These are phyloP conservation scores for Pollachius pollachius DNA, from an alignment of 2,113 vertebrate genomes.

Conservation along the genomic window DNA sequence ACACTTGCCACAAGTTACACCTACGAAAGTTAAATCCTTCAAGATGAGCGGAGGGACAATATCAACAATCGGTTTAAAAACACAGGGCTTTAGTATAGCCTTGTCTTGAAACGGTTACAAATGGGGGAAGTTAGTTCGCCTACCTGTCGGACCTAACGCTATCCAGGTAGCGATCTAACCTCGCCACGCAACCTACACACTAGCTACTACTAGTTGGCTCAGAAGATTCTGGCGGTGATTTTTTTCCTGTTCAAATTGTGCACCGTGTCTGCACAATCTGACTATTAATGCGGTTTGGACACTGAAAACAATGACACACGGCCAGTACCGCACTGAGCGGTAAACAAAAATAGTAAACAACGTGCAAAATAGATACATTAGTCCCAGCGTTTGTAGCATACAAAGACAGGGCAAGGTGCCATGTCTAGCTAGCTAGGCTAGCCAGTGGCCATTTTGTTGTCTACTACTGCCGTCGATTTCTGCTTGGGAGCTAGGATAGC, in stretches of 20 bases:
- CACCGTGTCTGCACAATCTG: neutral
- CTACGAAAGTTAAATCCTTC: neutral
- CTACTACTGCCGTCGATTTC: slow-evolving; percentile 30
- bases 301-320: neutral
- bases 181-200: slow-evolving; percentile 52
- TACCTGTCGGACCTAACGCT: slow-evolving; percentile 14
- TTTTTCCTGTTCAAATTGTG: slow-evolving; percentile 5
- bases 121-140: neutral
- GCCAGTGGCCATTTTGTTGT: slow-evolving; percentile 80
- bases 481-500: slow-evolving; percentile 38
- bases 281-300: too few relatives aligned
- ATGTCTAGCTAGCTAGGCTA: slow-evolving; percentile 52
- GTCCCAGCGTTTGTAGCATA: slow-evolving; percentile 30
- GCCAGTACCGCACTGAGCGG: too few relatives aligned
- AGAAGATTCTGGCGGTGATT: slow-evolving; percentile 34
- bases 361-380: too few relatives aligned
- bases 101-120: too few relatives aligned
- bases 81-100: too few relatives aligned
- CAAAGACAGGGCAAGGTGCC: slow-evolving; percentile 67
- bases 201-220: slow-evolving; percentile 20
- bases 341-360: neutral
- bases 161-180: slow-evolving; percentile 24
- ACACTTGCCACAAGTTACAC: neutral
- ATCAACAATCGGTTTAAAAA: too few relatives aligned
- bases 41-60: too few relatives aligned